A percentile compares a stretch with the other conserved stretches of the same genome.
Evolutionary conservation across 2,888 invertebrate species (phyloP).

Genomic region (Ophion ventricosus): DNA sequence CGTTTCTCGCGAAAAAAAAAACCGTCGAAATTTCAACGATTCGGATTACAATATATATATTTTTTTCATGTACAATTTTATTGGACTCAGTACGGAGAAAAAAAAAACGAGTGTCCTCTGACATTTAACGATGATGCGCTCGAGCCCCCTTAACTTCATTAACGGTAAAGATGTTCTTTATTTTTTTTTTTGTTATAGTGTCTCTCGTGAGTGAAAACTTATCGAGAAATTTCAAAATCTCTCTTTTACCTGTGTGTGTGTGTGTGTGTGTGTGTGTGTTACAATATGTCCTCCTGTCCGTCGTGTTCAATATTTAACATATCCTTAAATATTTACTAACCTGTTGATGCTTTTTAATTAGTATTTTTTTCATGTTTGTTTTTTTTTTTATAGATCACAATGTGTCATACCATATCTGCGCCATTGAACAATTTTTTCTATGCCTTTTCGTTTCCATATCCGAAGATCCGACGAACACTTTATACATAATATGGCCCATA

Average conservation of each 20-base stretch:
- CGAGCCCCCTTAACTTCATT: no score
- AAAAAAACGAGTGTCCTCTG: no score
- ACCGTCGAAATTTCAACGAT: no score
- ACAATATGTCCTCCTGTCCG: slow-evolving; percentile 25
- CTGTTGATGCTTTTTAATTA: slow-evolving; percentile 80
- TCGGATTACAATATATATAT: no score
- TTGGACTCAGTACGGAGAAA: no score
- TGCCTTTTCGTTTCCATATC: slow-evolving; percentile 74
- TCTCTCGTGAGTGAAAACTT: slow-evolving; percentile 51
- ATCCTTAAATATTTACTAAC: slow-evolving; percentile 80
- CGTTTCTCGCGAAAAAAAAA: no score
- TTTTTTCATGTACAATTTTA: no score
- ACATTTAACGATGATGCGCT: no score
- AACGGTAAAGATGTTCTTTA: not conserved
- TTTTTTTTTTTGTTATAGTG: slow-evolving; percentile 37
- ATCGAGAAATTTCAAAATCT: slow-evolving; percentile 64
- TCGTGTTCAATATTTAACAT: slow-evolving; percentile 68
- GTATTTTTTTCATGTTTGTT: slow-evolving; percentile 44
- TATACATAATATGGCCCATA: slow-evolving; percentile 9
- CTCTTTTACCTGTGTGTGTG: slow-evolving; percentile 63
- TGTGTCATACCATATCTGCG: slow-evolving; percentile 81
- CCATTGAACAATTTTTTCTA: slow-evolving; percentile 76
- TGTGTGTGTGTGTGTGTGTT: slow-evolving; percentile 49
- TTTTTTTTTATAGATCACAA: slow-evolving; percentile 81
- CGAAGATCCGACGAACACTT: slow-evolving; percentile 32